Percentiles rank a stretch among this genome's conserved stretches.
phyloP scores from a whole-genome alignment of 2,797 vertebrate species.

The Geotrypetes seraphini region DNA sequence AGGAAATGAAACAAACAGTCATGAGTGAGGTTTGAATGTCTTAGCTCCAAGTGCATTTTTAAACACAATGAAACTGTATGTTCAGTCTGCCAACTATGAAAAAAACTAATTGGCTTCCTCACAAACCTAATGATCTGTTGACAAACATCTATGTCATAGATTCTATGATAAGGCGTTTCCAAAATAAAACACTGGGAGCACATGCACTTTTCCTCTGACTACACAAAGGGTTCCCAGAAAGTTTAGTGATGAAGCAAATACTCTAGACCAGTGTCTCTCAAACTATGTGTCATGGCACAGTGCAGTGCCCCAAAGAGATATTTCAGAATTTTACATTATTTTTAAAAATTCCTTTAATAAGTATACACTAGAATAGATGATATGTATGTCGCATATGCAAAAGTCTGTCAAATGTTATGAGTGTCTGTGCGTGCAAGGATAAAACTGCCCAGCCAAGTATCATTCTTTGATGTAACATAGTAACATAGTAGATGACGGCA shows the following conservation, averaged over 20 bases:
- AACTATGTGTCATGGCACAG: too few relatives aligned
- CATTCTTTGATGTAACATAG: too few relatives aligned
- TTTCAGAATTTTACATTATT: too few relatives aligned
- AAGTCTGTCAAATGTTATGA: too few relatives aligned
- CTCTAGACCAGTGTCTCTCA: too few relatives aligned
- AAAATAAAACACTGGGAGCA: slow-evolving; percentile 41
- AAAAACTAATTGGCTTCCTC: slow-evolving; percentile 54
- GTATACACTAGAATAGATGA: too few relatives aligned
- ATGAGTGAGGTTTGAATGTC: slow-evolving; percentile 21
- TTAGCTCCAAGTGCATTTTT: slow-evolving; percentile 32
- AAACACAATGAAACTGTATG: slow-evolving; percentile 47
- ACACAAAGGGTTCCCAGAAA: slow-evolving; percentile 53
- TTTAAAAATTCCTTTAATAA: too few relatives aligned
- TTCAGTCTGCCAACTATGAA: slow-evolving; percentile 22
- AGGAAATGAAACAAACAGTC: slow-evolving; percentile 39
- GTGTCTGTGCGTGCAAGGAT: too few relatives aligned
- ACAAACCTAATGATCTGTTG: slow-evolving; percentile 61
- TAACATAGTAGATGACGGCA: too few relatives aligned
- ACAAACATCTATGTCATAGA: slow-evolving; percentile 68
- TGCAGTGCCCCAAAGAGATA: too few relatives aligned
- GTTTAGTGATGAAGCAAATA: slow-evolving; percentile 27
- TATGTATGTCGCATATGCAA: too few relatives aligned
- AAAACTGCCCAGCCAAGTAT: too few relatives aligned
- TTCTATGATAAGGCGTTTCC: slow-evolving; percentile 40
- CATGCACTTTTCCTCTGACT: slow-evolving; percentile 24